Conservation (phyloP, 2,797 vertebrate species). For the Geotrypetes seraphini region DNA sequence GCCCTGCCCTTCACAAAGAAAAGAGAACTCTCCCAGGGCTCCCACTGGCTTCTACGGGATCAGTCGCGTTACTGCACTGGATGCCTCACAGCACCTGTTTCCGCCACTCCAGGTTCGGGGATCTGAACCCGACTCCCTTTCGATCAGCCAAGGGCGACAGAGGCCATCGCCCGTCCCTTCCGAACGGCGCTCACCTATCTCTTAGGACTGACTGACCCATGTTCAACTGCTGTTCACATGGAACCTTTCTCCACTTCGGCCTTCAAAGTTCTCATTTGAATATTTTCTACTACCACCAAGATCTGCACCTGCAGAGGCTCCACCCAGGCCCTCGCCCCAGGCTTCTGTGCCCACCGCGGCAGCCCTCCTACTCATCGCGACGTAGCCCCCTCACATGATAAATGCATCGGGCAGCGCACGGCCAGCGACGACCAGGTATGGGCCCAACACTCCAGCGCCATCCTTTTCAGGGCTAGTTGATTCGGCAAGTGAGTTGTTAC, state of each 20-base stretch:
- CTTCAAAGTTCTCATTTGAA: constrained; percentile 8
- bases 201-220: no score
- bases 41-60: not conserved
- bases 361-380: not conserved
- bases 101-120: no score
- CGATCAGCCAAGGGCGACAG: not conserved
- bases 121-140: no score
- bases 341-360: not conserved
- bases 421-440: no score
- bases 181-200: not conserved
- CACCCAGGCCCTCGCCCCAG: not conserved
- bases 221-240: no score
- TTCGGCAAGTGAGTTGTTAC: no score
- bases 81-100: not conserved
- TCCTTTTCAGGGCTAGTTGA: no score
- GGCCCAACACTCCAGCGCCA: no score
- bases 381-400: not conserved
- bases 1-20: no score
- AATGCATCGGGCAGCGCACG: no score
- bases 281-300: constrained; percentile 7
- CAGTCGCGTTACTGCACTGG: not conserved
- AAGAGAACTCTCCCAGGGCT: no score
- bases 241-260: constrained; percentile 1
- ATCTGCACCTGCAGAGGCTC: not conserved
- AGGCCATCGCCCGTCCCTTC: not conserved